Percentiles rank a stretch among this genome's conserved stretches.
phyloP scores from a whole-genome alignment of 1,140 invertebrate species.

The Hyles euphorbiae region DNA sequence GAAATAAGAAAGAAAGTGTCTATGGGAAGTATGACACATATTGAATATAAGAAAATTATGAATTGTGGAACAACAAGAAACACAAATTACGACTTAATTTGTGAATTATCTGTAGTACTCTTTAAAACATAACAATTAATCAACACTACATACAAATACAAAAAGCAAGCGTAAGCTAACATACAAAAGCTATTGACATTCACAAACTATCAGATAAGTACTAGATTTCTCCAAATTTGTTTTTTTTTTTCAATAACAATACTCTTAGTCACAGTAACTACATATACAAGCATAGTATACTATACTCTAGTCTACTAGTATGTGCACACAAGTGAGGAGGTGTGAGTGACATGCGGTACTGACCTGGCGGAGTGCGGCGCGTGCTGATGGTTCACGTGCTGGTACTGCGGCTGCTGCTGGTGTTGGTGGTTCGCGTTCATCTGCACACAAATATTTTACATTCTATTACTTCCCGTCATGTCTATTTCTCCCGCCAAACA shows the following conservation, averaged over 20 bases:
- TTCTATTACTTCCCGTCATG: no score
- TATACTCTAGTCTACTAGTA: not conserved
- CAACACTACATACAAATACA: no score
- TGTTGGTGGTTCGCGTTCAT: conserved; percentile 65
- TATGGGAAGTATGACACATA: no score
- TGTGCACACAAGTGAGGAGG: not conserved
- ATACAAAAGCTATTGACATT: conserved; percentile 1
- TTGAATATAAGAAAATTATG: no score
- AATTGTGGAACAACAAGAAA: no score
- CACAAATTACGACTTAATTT: no score
- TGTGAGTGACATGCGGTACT: conserved; percentile 4
- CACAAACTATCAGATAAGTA: not conserved
- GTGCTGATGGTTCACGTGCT: conserved; percentile 65
- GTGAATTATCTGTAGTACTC: no score
- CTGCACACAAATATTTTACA: conserved; percentile 27
- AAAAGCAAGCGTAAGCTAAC: not conserved
- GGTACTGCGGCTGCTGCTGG: conserved; percentile 54
- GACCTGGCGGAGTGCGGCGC: conserved; percentile 53
- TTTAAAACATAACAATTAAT: no score
- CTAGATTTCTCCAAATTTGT: not conserved
- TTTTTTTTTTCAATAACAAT: no score
- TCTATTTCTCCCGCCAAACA: no score
- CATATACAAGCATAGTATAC: not conserved
- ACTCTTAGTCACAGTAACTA: no score
- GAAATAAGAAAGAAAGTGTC: not conserved